These are phyloP conservation scores for Phrynosoma blainvillii DNA, from an alignment of 2,113 vertebrate species.

Conservation along the genomic window DNA sequence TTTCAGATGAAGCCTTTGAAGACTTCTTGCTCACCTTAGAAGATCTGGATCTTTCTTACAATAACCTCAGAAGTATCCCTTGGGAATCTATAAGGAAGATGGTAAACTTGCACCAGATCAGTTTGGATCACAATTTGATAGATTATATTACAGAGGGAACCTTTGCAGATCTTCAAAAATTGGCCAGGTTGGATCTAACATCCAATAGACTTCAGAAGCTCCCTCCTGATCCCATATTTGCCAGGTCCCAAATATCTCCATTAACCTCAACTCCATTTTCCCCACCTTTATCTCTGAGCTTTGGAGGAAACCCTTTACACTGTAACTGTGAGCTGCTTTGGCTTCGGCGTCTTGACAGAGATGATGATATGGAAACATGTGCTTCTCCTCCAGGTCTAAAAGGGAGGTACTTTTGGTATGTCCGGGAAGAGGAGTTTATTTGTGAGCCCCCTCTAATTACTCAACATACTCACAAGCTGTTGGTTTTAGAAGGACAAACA, in stretches of 20 bases:
- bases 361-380: constrained; percentile 96
- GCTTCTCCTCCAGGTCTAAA: constrained; percentile 91
- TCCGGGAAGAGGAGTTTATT: constrained; percentile 93
- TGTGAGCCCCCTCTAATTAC: constrained; percentile 96
- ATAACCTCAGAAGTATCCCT: constrained; percentile 91
- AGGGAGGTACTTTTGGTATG: constrained; percentile 95
- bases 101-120: constrained; percentile 96
- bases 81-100: constrained; percentile 94
- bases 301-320: constrained; percentile 94
- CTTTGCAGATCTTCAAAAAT: constrained; percentile 88
- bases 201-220: constrained; percentile 97
- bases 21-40: constrained; percentile 91
- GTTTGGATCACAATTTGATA: constrained; percentile 96
- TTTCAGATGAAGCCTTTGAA: constrained; percentile 89
- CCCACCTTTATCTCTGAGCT: constrained; percentile 88
- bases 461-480: constrained; percentile 92
- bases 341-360: constrained; percentile 89
- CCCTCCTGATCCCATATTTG: constrained; percentile 93
- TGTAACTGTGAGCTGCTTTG: constrained; percentile 97
- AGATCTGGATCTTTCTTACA: constrained; percentile 96
- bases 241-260: constrained; percentile 86
- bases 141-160: constrained; percentile 91
- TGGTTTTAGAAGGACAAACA: constrained; percentile 95
- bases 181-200: constrained; percentile 94
- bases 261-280: constrained; percentile 85